A percentile compares a stretch with the other conserved stretches of the same genome.
Evolutionary conservation across 2,113 vertebrate genomes (phyloP).

Genomic region (Cryptotis parvus): DNA sequence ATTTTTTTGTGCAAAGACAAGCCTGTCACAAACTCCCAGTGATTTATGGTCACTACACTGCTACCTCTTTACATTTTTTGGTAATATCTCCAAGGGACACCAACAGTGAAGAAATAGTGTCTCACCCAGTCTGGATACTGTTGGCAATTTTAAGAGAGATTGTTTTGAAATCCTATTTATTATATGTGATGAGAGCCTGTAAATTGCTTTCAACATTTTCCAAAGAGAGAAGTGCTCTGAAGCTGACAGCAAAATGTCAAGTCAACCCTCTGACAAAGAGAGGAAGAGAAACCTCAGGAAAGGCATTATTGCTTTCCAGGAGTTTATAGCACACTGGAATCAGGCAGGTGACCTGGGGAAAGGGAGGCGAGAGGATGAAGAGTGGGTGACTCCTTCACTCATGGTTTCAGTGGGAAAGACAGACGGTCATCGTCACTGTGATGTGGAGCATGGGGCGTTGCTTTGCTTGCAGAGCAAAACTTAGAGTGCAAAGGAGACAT

Average conservation of each 20-base stretch:
- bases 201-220: constrained; percentile 70
- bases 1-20: constrained; percentile 50
- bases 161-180: constrained; percentile 72
- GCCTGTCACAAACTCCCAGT: constrained; percentile 47
- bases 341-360: constrained; percentile 9
- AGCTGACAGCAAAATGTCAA: constrained; percentile 67
- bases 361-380: background rate
- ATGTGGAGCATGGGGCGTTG: constrained; percentile 5
- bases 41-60: constrained; percentile 52
- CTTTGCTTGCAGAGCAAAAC: constrained; percentile 14
- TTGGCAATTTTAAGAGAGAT: constrained; percentile 64
- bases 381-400: constrained; percentile 35
- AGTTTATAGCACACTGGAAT: background rate
- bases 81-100: constrained; percentile 41
- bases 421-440: background rate
- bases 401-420: constrained; percentile 24
- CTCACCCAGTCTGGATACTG: constrained; percentile 36
- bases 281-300: constrained; percentile 44
- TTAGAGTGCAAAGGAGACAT: constrained; percentile 2
- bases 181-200: constrained; percentile 57
- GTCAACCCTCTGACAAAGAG: background rate
- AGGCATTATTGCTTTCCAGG: background rate
- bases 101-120: constrained; percentile 1
- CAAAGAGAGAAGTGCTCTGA: constrained; percentile 55
- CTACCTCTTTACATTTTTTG: constrained; percentile 61